Evolutionary conservation across 2,113 vertebrate species (phyloP), one percentile per base, ranked within the genome.

Genomic region (Dicentrarchus labrax): DNA sequence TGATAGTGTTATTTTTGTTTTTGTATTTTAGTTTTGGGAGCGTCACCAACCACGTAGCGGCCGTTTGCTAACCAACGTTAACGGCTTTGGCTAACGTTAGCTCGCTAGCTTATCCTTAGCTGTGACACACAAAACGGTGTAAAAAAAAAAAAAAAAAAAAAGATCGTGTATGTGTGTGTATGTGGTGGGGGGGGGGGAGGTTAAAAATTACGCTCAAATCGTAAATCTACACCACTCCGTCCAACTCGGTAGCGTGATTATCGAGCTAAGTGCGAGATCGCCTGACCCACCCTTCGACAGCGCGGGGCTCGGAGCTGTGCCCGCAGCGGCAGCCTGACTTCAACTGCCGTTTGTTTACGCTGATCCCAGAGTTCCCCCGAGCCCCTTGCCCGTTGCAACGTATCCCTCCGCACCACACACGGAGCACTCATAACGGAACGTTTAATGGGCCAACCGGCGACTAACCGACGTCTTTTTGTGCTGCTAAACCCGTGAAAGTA

Each of bases 321-420:
- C 79, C 87, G 72, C 41, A 48, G 66, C 75, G 21, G 86, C 4
- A 47, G 86, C 84, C 90, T 84, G 47, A 91, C 88, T 88, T 88
- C 92, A 84, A 92, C 75, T 94, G 89, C 64, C 87, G 89, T 93
- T 94, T 94, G 92, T 94, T 93, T 94, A 92, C 86, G 91, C 90
- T 86, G 86, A 83, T 85, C 86, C 82, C 78, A 82, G 51, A 85
- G 47, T 90, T 89, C 77, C 59, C 74, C 60, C 54, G 6, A 89
- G 76, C 78, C 77, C 38, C 38, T 75, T 75, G 68, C 68, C 82
- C 59, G n/a, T 30, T 54, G 79, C 78, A n/a, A 38, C 57, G 84
- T 94, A 94, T 94, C 89, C 89, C 86, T 95, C 94, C 94, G 94
- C 94, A 76, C 76, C 8, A 59, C 41, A 76, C 60, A 41, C 36